phyloP scores from a whole-genome alignment of 2,888 invertebrate species.

The Hydroisotoma schaefferi region DNA sequence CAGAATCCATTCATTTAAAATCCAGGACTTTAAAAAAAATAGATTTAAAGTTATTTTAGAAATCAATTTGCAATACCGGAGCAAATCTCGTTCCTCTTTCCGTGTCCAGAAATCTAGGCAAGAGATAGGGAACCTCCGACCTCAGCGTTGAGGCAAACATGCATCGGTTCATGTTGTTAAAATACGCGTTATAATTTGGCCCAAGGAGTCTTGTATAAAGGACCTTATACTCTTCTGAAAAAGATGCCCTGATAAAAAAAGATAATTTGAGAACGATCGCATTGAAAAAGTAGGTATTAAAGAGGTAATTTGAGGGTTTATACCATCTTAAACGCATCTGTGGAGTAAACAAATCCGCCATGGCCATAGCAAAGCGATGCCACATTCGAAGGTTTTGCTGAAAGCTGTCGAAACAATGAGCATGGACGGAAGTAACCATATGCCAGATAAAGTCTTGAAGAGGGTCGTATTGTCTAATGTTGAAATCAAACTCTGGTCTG shows the following conservation, averaged over 20 bases:
- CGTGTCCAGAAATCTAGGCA: constrained; percentile 2
- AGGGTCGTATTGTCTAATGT: constrained; percentile 3
- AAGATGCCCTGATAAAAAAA: background rate
- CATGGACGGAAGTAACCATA: constrained; percentile 4
- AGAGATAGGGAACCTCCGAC: background rate
- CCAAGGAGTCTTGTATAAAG: background rate
- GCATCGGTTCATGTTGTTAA: constrained; percentile 3
- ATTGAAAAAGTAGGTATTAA: too few species aligned
- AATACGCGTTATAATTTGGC: background rate
- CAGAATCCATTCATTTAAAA: too few species aligned
- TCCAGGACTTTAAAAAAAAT: too few species aligned
- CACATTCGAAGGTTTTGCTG: background rate
- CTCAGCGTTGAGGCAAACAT: constrained; percentile 3
- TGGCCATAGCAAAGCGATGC: constrained; percentile 2
- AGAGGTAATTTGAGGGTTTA: background rate
- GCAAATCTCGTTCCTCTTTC: background rate
- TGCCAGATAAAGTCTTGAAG: constrained; percentile 4
- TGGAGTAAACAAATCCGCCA: background rate
- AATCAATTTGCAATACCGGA: too few species aligned
- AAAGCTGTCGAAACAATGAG: constrained; percentile 1
- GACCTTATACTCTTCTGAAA: background rate
- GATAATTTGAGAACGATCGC: too few species aligned
- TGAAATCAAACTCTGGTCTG: background rate
- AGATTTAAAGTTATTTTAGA: too few species aligned
- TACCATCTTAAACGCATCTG: background rate